Conservation (phyloP, 2,797 vertebrate species). For the Phalanger gymnotis region DNA sequence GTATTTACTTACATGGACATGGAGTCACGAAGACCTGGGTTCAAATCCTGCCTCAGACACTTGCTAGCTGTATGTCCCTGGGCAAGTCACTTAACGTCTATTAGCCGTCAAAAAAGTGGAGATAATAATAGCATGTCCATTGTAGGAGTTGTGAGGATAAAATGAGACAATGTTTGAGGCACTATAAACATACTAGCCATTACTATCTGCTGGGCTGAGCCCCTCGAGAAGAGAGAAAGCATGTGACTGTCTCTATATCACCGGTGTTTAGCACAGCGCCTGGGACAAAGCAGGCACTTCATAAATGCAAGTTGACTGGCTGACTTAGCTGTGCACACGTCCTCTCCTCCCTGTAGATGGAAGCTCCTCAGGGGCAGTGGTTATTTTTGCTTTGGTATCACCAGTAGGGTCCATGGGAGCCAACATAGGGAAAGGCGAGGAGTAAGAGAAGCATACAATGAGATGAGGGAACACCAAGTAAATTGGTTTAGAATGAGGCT, state of each 20-base stretch:
- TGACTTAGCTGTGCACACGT: too few species aligned
- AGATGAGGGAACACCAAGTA: too few species aligned
- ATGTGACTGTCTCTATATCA: neutral
- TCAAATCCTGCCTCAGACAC: conserved; percentile 30
- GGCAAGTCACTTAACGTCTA: neutral
- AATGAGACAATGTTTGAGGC: neutral
- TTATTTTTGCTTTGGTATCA: too few species aligned
- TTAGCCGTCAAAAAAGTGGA: conserved; percentile 19
- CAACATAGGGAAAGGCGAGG: neutral
- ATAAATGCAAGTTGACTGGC: too few species aligned
- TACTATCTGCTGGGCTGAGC: too few species aligned
- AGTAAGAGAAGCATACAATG: neutral
- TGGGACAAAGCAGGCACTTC: too few species aligned
- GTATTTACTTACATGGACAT: neutral
- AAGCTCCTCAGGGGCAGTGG: too few species aligned
- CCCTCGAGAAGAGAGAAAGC: too few species aligned
- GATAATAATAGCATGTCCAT: conserved; percentile 21
- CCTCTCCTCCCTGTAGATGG: neutral
- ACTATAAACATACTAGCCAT: too few species aligned
- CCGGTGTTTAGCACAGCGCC: too few species aligned
- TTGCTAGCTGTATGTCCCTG: conserved; percentile 1
- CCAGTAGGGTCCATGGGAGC: too few species aligned
- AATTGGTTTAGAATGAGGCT: too few species aligned
- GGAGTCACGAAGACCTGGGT: neutral
- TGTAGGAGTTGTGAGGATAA: neutral